These are phyloP conservation scores for Sarotherodon lohbergeri DNA, from an alignment of 2,113 vertebrate species.

Conservation along the genomic window DNA sequence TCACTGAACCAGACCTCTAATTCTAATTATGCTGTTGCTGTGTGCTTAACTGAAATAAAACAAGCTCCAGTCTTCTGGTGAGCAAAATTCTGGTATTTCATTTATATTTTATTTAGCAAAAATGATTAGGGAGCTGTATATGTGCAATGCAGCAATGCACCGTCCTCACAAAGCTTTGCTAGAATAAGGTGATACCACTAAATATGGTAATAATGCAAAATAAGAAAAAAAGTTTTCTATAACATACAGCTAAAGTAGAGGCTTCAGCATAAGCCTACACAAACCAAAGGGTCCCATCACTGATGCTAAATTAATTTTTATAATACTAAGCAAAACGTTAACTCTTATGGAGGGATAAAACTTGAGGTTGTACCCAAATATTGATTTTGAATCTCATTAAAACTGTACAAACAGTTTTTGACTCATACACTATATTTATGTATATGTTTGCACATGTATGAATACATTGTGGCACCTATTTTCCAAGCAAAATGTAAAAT, in stretches of 20 bases:
- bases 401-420: no score
- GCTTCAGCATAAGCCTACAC: no score
- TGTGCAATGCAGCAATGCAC: neutral
- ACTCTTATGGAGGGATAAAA: neutral
- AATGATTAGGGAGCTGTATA: neutral
- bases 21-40: neutral
- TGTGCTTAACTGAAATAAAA: neutral
- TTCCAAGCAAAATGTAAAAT: no score
- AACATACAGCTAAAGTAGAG: neutral
- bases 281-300: no score
- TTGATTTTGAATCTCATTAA: neutral
- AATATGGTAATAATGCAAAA: neutral
- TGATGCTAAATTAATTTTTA: neutral
- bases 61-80: neutral
- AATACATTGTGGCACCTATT: no score
- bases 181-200: neutral
- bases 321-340: neutral
- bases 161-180: neutral
- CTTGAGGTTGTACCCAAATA: neutral
- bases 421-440: no score
- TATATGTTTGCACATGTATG: no score
- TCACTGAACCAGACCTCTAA: neutral
- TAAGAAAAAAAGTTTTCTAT: neutral
- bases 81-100: neutral
- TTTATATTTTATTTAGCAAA: neutral